Evolutionary conservation across 2,888 invertebrate genomes (phyloP).

Genomic region (Rhingia rostrata): DNA sequence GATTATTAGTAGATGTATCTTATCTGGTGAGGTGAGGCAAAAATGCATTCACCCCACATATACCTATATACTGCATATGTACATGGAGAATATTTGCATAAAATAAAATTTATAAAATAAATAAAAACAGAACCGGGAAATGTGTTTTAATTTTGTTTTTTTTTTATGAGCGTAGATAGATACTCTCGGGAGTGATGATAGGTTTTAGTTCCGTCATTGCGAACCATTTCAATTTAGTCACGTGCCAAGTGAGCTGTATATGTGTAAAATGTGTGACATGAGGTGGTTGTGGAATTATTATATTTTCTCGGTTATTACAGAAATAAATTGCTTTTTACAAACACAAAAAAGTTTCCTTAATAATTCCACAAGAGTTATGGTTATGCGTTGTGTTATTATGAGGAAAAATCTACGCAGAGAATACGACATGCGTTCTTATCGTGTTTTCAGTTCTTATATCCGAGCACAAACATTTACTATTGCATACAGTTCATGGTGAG

Average conservation of each 20-base stretch:
- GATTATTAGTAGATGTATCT: conserved; percentile 17
- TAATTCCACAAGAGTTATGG: conserved; percentile 68
- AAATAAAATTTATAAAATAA: conserved; percentile 60
- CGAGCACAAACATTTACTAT: conserved; percentile 12
- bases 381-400: conserved; percentile 52
- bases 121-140: conserved; percentile 64
- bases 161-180: conserved; percentile 39
- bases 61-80: too few species aligned
- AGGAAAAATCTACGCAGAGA: conserved; percentile 42
- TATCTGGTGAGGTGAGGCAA: conserved; percentile 20
- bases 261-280: background rate
- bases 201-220: conserved; percentile 72
- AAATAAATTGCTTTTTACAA: conserved; percentile 38
- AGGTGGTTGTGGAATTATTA: conserved; percentile 38
- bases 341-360: conserved; percentile 67
- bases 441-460: conserved; percentile 5
- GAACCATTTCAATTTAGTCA: conserved; percentile 68
- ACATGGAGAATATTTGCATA: conserved; percentile 52
- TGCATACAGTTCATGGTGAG: conserved; percentile 40
- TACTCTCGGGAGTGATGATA: conserved; percentile 46
- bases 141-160: conserved; percentile 19
- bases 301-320: conserved; percentile 48
- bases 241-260: conserved; percentile 55
- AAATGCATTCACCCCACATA: conserved; percentile 8
- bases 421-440: conserved; percentile 54